phyloP scores from a whole-genome alignment of 2,888 invertebrate genomes.

The Yponomeuta sedellus region DNA sequence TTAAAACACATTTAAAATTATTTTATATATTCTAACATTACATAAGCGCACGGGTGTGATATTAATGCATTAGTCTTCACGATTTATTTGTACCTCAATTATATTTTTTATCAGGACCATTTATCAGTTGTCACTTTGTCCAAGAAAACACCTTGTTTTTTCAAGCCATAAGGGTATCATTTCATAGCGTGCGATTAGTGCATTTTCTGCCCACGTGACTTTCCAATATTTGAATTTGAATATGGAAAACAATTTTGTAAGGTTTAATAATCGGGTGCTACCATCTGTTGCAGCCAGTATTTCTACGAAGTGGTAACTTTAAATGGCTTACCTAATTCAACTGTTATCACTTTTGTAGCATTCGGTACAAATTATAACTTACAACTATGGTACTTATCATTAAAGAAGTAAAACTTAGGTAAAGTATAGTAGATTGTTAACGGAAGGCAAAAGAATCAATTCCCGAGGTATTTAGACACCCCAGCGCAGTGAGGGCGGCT shows the following conservation, averaged over 20 bases:
- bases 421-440: too few relatives aligned
- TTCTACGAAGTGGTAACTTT: background rate
- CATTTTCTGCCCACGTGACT: background rate
- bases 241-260: background rate
- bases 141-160: background rate
- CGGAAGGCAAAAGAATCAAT: too few relatives aligned
- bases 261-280: background rate
- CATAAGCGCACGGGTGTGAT: too few relatives aligned
- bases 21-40: too few relatives aligned
- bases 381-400: background rate
- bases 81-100: too few relatives aligned
- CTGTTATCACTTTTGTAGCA: background rate
- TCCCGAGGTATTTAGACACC: too few relatives aligned
- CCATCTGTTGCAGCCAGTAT: background rate
- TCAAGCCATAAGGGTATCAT: background rate
- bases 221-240: slow-evolving; percentile 2
- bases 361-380: background rate
- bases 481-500: too few relatives aligned
- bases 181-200: background rate
- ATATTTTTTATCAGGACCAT: too few relatives aligned
- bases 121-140: background rate
- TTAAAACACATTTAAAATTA: too few relatives aligned
- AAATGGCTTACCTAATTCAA: background rate
- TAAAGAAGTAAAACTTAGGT: too few relatives aligned
- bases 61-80: too few relatives aligned